Evolutionary conservation across 2,888 invertebrate species (phyloP), one percentile per base, ranked within the genome.

Genomic region (Formica aserva): DNA sequence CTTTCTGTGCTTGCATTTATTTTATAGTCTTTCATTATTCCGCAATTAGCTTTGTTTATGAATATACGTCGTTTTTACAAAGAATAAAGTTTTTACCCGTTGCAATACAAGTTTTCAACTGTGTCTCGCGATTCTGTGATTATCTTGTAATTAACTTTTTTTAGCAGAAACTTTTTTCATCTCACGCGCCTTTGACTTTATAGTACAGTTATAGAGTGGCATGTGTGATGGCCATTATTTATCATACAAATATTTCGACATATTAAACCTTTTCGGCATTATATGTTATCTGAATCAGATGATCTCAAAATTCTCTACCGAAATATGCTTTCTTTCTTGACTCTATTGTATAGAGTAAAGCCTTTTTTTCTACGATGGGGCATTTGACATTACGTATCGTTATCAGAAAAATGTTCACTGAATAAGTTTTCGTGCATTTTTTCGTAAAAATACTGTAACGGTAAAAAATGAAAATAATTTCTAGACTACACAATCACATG

Each of bases 261-360:
- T 3, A 18, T 35, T 1, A 26, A 63, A 48, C 8, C 35, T 35
- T 74, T 63, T 75, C 11, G 22, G 2, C 9, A 15, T 76, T 35
- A 71, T 41, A 52, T 18, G 8, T 32, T 69, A n/a, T 80, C 60
- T 60, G 11, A 72, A 80, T 62, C 62, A 45, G 72, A 71, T 72
- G 18, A 72, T 80, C 35, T 41, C 38, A 3, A 8, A 29, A 13
- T 72, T 62, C 9, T 22, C n/a, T 52, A 52, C 3, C n/a, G n/a
- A 72, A 35, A 72, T 35, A 35, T 48, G 18, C 13, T 69, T 69
- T 71, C 29, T 26, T 38, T 22, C 48, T 35, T 5, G n/a, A 29
- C 22, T 26, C 22, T 76, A 65, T 65, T 57, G 1, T 48, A 22
- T n/a, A 22, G 15, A 8, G 52, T 35, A 63, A 6, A 35, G 6